A percentile compares a stretch with the other conserved stretches of the same genome.
Conservation (phyloP, 2,888 invertebrate genomes). For the Hyposoter didymator region DNA sequence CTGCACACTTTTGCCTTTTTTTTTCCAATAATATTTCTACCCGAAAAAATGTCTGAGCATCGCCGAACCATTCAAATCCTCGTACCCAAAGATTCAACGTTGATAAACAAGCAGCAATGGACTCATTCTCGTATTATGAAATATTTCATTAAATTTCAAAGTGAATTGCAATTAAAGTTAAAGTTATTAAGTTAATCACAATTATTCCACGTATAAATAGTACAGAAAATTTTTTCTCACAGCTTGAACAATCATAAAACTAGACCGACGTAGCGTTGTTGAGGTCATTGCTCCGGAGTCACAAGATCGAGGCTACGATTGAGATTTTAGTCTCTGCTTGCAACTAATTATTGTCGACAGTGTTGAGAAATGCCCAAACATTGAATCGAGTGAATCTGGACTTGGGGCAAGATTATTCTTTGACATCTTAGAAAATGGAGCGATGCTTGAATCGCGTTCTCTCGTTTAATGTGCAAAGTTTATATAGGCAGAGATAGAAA, state of each 20-base stretch:
- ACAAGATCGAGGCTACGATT: conserved; percentile 72
- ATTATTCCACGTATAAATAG: not conserved
- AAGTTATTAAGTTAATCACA: not conserved
- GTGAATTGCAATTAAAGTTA: not conserved
- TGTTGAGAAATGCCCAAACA: not conserved
- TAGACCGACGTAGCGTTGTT: not conserved
- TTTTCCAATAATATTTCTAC: too few species aligned
- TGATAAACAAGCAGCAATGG: not conserved
- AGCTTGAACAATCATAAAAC: not conserved
- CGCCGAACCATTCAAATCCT: too few species aligned
- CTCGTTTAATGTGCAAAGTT: conserved; percentile 4
- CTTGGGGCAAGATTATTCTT: conserved; percentile 9
- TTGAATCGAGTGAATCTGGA: not conserved
- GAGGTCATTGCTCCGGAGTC: conserved; percentile 1
- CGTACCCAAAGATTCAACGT: too few species aligned
- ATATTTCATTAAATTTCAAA: not conserved
- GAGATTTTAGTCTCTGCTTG: conserved; percentile 28
- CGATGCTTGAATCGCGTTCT: not conserved
- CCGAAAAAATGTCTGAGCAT: too few species aligned
- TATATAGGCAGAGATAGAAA: too few species aligned
- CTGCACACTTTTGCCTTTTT: too few species aligned
- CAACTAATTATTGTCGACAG: conserved; percentile 1
- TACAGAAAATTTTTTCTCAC: not conserved
- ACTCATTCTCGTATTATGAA: not conserved
- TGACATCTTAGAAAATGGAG: conserved; percentile 3